These are phyloP conservation scores for Pitta sordida DNA, from an alignment of 2,113 vertebrate species.

Conservation along the genomic window DNA sequence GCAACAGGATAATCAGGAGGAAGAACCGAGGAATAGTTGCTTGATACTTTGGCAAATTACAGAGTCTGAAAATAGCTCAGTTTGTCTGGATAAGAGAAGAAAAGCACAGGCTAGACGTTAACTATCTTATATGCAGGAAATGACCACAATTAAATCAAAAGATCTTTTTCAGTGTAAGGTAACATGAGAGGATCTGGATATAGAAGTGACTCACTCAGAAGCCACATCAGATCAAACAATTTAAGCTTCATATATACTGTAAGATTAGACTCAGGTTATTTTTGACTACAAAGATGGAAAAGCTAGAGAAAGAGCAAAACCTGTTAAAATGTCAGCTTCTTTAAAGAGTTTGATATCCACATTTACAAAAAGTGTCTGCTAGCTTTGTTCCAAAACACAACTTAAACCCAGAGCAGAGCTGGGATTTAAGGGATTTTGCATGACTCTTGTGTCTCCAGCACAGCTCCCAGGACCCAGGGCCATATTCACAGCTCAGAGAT, in stretches of 20 bases:
- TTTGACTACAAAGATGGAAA: neutral
- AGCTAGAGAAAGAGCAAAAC: neutral
- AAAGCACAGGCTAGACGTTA: neutral
- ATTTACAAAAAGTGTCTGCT: neutral
- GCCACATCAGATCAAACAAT: neutral
- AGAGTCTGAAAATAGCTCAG: neutral
- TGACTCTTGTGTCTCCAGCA: neutral
- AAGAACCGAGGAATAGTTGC: neutral
- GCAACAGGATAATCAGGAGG: neutral
- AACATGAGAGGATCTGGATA: neutral
- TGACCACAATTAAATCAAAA: neutral
- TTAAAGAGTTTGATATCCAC: neutral
- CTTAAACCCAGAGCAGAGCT: neutral
- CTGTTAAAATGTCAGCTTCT: neutral
- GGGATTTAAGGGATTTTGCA: neutral
- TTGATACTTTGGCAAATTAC: neutral
- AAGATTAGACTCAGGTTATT: neutral
- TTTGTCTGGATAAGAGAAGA: neutral
- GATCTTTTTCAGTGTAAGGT: neutral
- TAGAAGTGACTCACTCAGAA: neutral
- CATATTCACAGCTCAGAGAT: neutral
- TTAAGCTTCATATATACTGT: conserved; percentile 27
- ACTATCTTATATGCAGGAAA: neutral
- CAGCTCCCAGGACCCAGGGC: neutral
- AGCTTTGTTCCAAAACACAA: neutral